Evolutionary conservation across 2,888 invertebrate species (phyloP), one percentile per base, ranked within the genome.

Genomic region (Tromatobia lineatoria): DNA sequence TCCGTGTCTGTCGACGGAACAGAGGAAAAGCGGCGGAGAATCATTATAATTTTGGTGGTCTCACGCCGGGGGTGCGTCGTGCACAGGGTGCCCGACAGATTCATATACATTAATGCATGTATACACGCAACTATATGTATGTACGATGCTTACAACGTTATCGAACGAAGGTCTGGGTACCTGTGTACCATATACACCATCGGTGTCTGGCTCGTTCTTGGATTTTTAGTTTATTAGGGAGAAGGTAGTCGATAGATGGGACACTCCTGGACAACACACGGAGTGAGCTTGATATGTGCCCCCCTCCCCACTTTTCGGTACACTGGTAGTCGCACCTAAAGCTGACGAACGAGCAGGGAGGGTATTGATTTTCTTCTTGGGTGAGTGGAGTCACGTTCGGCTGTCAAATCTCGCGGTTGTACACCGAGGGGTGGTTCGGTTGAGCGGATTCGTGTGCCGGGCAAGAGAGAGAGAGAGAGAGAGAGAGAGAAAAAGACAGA

Each of bases 1-100:
- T 69, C 73, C 57, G 59, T 80, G 50, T 77, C 67, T 73, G 76
- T 67, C 79, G 73, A 80, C 80, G 83, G 67, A 80, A 64, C 81
- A 80, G 70, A 75, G 83, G 86, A 82, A 88, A 89, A 89, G 87
- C 87, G 83, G 77, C 86, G 75, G 64, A 57, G 89, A 89, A 91
- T 91, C 90, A 90, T 92, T 91, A 91, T 90, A 91, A 91, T 92
- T 92, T 86, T 90, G 88, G 88, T 83, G 87, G 87, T 88, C 86
- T 45, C 74, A 52, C 88, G 71, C 74, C 85, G 83, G 82, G 87
- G 50, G 34, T 71, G 80, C 52, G 52, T 83, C 78, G 61, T 61
- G 50, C 71, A 34, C 80, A 73, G 77, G 81, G 80, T 71, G 67
- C 59, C 23, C 29, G 59, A n/a, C 29, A 54, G n/a, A 57, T 75